Evolutionary conservation across 2,797 vertebrate species (phyloP).

Genomic region (Sebastes nivosus): DNA sequence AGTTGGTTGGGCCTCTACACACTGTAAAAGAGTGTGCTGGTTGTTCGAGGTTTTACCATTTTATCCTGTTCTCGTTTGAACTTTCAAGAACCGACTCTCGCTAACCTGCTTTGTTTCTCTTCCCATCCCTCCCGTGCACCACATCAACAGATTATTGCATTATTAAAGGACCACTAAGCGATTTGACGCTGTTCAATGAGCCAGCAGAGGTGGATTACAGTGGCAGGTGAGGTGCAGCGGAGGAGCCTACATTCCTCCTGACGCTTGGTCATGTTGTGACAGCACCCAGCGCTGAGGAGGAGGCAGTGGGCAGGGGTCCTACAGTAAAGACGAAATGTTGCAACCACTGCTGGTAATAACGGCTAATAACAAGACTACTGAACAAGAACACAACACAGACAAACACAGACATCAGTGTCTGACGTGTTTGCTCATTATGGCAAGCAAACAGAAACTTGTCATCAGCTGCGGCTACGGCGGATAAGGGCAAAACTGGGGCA

Average conservation of each 20-base stretch:
- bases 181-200: conserved; percentile 34
- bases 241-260: conserved; percentile 66
- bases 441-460: conserved; percentile 55
- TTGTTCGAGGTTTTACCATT: not conserved
- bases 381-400: conserved; percentile 29
- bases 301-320: conserved; percentile 28
- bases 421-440: conserved; percentile 51
- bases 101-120: not conserved
- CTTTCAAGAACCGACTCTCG: not conserved
- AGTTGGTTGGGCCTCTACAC: not conserved
- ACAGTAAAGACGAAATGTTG: conserved; percentile 7
- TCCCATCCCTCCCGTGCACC: not conserved
- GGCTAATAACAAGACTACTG: conserved; percentile 57
- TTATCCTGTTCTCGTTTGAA: not conserved
- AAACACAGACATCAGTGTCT: conserved; percentile 36
- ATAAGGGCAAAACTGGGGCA: conserved; percentile 22
- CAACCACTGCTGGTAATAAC: not conserved
- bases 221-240: conserved; percentile 35
- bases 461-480: conserved; percentile 3
- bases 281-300: conserved; percentile 51
- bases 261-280: conserved; percentile 73
- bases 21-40: not conserved
- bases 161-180: conserved; percentile 6
- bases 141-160: conserved; percentile 2
- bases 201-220: conserved; percentile 30